These are phyloP conservation scores for Protomyctophum bolini DNA, from an alignment of 2,113 vertebrate genomes.

Conservation along the genomic window DNA sequence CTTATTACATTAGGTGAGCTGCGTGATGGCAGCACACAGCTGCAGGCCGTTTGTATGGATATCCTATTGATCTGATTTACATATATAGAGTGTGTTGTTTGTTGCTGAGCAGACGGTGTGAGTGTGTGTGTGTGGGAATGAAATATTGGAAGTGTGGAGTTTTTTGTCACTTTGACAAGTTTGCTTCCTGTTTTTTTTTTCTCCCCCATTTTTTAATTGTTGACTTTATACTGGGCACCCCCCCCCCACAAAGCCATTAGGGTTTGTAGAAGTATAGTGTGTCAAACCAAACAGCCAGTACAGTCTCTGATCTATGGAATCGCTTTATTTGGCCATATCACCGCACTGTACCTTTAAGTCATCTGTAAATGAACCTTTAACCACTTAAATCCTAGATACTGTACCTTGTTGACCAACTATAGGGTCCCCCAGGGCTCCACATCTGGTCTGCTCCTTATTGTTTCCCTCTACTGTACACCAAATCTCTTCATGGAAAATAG, in stretches of 20 bases:
- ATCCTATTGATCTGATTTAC: constrained; percentile 82
- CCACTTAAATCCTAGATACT: too few species aligned
- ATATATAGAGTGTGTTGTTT: constrained; percentile 76
- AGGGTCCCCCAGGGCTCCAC: too few species aligned
- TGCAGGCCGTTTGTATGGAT: constrained; percentile 78
- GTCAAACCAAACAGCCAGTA: too few species aligned
- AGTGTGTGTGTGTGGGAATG: constrained; percentile 56
- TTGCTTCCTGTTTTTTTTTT: neutral
- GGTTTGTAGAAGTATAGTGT: neutral
- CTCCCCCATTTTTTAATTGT: constrained; percentile 2
- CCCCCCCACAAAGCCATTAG: neutral
- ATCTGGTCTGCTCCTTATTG: too few species aligned
- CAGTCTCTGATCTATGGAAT: too few species aligned
- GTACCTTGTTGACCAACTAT: too few species aligned
- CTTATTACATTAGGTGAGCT: constrained; percentile 77
- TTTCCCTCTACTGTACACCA: too few species aligned
- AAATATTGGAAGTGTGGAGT: constrained; percentile 69
- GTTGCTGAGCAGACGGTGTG: constrained; percentile 67
- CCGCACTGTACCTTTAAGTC: too few species aligned
- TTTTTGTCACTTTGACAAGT: constrained; percentile 50
- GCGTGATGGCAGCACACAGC: constrained; percentile 75
- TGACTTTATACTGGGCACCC: neutral
- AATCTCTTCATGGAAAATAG: too few species aligned
- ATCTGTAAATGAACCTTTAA: too few species aligned
- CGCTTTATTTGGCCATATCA: too few species aligned